A percentile compares a stretch with the other conserved stretches of the same genome.
Conservation (phyloP, 2,888 invertebrate genomes). For the Toxonevra muliebris region DNA sequence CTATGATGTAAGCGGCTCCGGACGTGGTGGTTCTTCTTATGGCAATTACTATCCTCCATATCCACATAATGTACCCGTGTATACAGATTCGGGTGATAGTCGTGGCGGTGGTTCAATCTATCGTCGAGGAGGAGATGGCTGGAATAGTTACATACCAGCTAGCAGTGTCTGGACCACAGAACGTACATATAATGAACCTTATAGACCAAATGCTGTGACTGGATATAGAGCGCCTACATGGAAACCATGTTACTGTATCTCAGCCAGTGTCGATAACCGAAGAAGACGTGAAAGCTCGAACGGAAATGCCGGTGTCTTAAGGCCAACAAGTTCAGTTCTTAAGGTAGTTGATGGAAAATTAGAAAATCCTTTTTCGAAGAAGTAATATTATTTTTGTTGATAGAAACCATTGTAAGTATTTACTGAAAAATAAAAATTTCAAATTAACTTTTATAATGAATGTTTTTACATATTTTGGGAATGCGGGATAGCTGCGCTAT, state of each 20-base stretch:
- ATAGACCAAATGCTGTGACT: slow-evolving; percentile 47
- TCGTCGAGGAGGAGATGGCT: slow-evolving; percentile 53
- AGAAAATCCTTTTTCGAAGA: slow-evolving; percentile 54
- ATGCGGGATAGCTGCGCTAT: too few relatives aligned
- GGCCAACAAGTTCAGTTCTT: slow-evolving; percentile 46
- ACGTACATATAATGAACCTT: slow-evolving; percentile 55
- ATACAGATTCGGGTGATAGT: slow-evolving; percentile 45
- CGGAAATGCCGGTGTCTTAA: slow-evolving; percentile 24
- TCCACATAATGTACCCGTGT: slow-evolving; percentile 54
- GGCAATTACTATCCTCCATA: slow-evolving; percentile 53
- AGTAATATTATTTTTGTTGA: slow-evolving; percentile 12
- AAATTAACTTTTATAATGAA: too few relatives aligned
- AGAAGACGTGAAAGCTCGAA: slow-evolving; percentile 48
- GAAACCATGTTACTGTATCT: slow-evolving; percentile 62
- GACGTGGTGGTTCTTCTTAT: slow-evolving; percentile 30
- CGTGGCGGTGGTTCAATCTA: slow-evolving; percentile 51
- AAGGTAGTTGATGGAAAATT: slow-evolving; percentile 57
- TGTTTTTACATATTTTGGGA: too few relatives aligned
- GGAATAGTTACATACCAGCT: slow-evolving; percentile 61
- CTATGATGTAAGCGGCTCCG: slow-evolving; percentile 38
- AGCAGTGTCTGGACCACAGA: slow-evolving; percentile 60
- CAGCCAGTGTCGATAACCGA: slow-evolving; percentile 50
- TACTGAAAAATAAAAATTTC: too few relatives aligned
- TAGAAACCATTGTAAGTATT: too few relatives aligned
- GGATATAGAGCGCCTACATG: slow-evolving; percentile 58